Conservation (phyloP, 2,797 vertebrate genomes). For the Zenarchopterus dispar region DNA sequence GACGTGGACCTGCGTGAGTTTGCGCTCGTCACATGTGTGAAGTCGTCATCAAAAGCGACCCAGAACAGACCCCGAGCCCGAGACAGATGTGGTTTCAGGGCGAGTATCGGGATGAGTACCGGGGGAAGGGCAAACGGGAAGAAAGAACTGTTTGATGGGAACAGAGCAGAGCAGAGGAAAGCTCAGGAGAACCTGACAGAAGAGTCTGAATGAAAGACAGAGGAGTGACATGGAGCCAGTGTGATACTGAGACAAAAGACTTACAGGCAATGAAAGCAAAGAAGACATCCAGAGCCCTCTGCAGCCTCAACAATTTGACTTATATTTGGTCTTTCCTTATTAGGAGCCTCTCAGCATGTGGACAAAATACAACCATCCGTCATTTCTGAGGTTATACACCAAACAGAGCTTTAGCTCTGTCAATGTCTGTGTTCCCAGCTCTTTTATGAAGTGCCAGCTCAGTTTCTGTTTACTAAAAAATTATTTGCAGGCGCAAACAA, state of each 20-base stretch:
- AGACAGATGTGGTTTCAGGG: conserved; percentile 35
- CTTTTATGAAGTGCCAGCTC: no score
- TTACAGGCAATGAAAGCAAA: not conserved
- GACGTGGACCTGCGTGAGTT: conserved; percentile 19
- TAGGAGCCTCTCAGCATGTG: conserved; percentile 7
- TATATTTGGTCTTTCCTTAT: conserved; percentile 22
- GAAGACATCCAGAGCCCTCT: not conserved
- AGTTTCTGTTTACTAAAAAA: no score
- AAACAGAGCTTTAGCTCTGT: not conserved
- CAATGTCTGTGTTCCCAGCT: no score
- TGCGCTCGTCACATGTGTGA: conserved; percentile 1
- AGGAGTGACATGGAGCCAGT: conserved; percentile 63
- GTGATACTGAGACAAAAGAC: conserved; percentile 60
- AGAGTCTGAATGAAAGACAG: conserved; percentile 60
- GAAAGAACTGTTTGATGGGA: conserved; percentile 65
- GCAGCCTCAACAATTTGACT: conserved; percentile 19
- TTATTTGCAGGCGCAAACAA: no score
- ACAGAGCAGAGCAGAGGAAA: conserved; percentile 41
- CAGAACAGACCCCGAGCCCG: conserved; percentile 28
- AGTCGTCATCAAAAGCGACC: conserved; percentile 29
- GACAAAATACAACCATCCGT: not conserved
- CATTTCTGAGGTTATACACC: not conserved
- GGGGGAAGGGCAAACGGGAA: conserved; percentile 7
- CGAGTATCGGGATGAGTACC: conserved; percentile 42
- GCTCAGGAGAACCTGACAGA: conserved; percentile 43